Base-by-base conservation (phyloP, 2,888 invertebrate species). In the Pristionchus mayeri region DNA sequence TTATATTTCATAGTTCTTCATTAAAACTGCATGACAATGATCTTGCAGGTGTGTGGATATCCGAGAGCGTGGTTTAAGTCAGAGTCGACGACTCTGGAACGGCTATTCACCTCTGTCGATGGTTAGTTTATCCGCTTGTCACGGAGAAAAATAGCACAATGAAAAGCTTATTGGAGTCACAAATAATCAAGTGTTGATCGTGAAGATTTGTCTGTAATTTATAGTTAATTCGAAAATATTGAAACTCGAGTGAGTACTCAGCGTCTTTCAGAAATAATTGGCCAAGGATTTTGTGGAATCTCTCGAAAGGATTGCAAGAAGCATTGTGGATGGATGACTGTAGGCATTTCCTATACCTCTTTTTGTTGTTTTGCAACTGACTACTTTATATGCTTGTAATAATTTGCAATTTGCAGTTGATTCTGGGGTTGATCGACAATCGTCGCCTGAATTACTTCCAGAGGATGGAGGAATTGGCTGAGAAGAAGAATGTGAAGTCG, bases 11-110 rank as follows among this genome's bases (percentile, higher is more conserved):
- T 27, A 21, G 2, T 0, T 37, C 21, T 7, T 67, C 6, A 37
- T 30, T 27, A 18, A 2, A n/a, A n/a, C n/a, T n/a, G n/a, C n/a
- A n/a, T 21, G 9, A 9, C 21, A 57, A 24, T 80, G 44, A 30
- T 27, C 1, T 44, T 60, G 16, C 24, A 88, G 88, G 50, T 87
- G 3, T 88, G 88, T 57, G 88, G 88, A 3, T 85, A 79, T 52
- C 88, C 88, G 16, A 81, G 84, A 30, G 80, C n/a, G 16, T 88
- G 88, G 87, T 86, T 54, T n/a, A 34, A 75, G 4, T 85, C 67
- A 6, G 30, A 34, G 16, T 48, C 85, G 18, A 30, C 83, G 27
- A 84, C 54, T 21, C 60, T 87, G 52, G 54, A 84, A 13, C 71
- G 57, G 9, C 71, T 87, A 44, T 87, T 87, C 48, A 63, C 63